These are phyloP conservation scores for Chaetoderma sp. DNA, from an alignment of 2,888 invertebrate genomes.

Conservation along the genomic window DNA sequence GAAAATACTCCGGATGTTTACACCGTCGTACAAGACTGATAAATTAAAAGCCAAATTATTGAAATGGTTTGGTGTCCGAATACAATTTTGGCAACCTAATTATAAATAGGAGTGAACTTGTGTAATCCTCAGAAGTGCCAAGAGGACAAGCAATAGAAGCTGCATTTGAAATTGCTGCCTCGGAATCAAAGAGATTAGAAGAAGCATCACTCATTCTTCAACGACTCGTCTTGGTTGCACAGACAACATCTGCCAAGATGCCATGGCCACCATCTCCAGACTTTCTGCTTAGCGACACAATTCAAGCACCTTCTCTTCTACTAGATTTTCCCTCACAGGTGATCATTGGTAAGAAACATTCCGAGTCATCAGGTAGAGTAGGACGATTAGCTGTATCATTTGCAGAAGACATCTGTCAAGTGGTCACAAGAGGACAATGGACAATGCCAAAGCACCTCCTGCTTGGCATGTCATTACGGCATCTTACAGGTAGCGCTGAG, in stretches of 20 bases:
- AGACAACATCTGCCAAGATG: neutral
- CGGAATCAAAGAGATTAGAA: neutral
- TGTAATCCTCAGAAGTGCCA: neutral
- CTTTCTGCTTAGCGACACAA: neutral
- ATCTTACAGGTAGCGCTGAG: neutral
- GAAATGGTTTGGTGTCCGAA: neutral
- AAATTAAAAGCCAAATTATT: neutral
- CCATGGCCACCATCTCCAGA: neutral
- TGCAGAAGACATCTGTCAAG: neutral
- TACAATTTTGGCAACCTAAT: slow-evolving; percentile 7
- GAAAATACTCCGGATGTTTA: neutral
- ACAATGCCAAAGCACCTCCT: neutral
- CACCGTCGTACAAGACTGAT: neutral
- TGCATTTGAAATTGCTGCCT: neutral
- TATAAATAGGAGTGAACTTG: neutral
- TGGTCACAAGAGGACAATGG: neutral
- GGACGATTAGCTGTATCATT: neutral
- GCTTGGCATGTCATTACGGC: neutral
- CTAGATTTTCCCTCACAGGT: neutral
- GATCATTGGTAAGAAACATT: neutral
- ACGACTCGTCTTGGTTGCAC: neutral
- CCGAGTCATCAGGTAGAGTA: neutral
- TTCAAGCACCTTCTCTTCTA: neutral
- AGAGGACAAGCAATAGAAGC: neutral
- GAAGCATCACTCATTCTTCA: neutral